Evolutionary conservation across 2,888 invertebrate genomes (phyloP), one percentile per base, ranked within the genome.

Genomic region (Allolobophora icterica): DNA sequence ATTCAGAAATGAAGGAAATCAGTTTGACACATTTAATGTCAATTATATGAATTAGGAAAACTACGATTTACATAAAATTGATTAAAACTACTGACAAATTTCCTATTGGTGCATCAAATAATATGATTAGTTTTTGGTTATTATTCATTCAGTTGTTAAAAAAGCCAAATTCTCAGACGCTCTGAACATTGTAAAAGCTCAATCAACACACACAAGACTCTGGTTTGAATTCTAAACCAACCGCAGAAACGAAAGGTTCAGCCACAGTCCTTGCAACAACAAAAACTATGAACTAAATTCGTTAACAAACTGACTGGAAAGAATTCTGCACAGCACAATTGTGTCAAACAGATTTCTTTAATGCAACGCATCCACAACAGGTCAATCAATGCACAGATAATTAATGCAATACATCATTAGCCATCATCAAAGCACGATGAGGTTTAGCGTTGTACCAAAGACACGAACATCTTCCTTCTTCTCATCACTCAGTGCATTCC

Each of bases 381-480:
- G 30, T 71, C 30, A 71, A n/a, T 17, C 71, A 1, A 1, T n/a
- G 17, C 0, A 71, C 71, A 71, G n/a, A n/a, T 71, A 71, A 13
- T 6, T 71, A n/a, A n/a, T n/a, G 11, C n/a, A 0, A 71, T 11
- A 13, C 3, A n/a, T 8, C n/a, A 83, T 24, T 21, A 83, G 38
- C 5, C 84, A 33, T 19, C 87, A 19, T 87, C 38, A 87, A 30
- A 87, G 87, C 6, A 87, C 87, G 34, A 87, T 87, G 38, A 87
- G 87, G 38, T 87, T 87, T 1, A 87, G 87, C 1, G 87, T 35
- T 15, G 87, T 35, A 19, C 87, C 87, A 15, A 87, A 87, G 38
- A 38, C 35, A 35, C 87, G 87, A 3, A 87, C 87, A 1, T 87
- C 87, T 24, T 87, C 87, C 24, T 87, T 87, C 87, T 87, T 87